phyloP scores from a whole-genome alignment of 2,113 vertebrate species.

The Morone saxatilis region DNA sequence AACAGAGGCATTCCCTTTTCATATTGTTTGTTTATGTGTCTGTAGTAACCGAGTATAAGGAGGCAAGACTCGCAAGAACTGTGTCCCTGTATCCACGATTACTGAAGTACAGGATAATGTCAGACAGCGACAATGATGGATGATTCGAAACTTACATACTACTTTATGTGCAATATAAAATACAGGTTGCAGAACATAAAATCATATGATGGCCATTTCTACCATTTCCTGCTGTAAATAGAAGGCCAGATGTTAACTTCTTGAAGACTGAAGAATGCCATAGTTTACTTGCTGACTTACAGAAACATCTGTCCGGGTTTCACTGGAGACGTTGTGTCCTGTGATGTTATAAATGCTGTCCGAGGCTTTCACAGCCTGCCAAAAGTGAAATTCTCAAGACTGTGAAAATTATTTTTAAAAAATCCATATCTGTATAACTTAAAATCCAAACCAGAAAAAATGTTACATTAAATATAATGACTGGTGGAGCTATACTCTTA shows the following conservation, averaged over 20 bases:
- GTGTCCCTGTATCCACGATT: not conserved
- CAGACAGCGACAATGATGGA: not conserved
- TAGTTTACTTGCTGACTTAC: not conserved
- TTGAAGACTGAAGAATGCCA: not conserved
- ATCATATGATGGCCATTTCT: not conserved
- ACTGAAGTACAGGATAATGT: not conserved
- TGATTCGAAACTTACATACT: not conserved
- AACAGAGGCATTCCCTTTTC: not conserved
- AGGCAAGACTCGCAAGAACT: not conserved
- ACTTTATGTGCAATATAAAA: not conserved
- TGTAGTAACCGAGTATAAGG: not conserved
- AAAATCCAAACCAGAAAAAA: slow-evolving; percentile 30
- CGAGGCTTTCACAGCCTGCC: not conserved
- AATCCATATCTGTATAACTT: slow-evolving; percentile 21
- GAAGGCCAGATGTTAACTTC: not conserved
- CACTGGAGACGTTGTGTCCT: not conserved
- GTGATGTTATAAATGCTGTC: slow-evolving; percentile 15
- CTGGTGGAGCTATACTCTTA: not conserved
- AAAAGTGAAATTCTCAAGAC: slow-evolving; percentile 7
- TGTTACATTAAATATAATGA: slow-evolving; percentile 22
- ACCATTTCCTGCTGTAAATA: not conserved
- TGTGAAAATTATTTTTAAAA: slow-evolving; percentile 4
- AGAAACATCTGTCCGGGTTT: not conserved
- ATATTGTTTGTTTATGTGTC: not conserved
- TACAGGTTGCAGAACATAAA: not conserved